These are phyloP conservation scores for Adelosebastes latens DNA, from an alignment of 2,797 vertebrate genomes.

Conservation along the genomic window DNA sequence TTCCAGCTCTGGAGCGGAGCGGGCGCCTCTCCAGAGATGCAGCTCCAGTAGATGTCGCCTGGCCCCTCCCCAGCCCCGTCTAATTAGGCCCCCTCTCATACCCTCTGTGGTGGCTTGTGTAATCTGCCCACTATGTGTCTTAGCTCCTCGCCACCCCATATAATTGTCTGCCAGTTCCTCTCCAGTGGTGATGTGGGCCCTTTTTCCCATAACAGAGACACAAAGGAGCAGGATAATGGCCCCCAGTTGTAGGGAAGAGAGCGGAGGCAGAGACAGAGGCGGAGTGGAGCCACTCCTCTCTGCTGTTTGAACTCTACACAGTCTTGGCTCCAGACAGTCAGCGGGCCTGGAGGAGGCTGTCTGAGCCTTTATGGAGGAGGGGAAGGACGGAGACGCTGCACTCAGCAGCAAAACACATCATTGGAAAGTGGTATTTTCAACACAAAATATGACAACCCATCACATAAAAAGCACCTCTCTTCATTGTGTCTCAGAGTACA, in stretches of 20 bases:
- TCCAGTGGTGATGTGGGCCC: conserved; percentile 80
- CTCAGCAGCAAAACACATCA: conserved; percentile 39
- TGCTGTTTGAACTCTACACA: conserved; percentile 81
- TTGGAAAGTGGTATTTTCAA: conserved; percentile 37
- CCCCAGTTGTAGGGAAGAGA: conserved; percentile 78
- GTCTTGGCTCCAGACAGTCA: conserved; percentile 79
- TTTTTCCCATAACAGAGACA: conserved; percentile 82
- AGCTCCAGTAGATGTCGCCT: conserved; percentile 79
- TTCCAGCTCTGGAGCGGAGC: conserved; percentile 82
- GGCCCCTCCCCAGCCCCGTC: conserved; percentile 83
- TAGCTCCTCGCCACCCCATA: conserved; percentile 88
- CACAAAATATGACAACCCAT: conserved; percentile 14
- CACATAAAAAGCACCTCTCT: neutral
- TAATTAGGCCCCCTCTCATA: conserved; percentile 90
- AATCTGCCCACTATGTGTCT: conserved; percentile 91
- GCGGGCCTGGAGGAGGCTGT: conserved; percentile 71
- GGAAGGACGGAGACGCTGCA: conserved; percentile 46
- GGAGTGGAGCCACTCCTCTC: conserved; percentile 80
- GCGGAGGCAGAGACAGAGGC: conserved; percentile 69
- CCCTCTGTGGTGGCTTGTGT: conserved; percentile 91
- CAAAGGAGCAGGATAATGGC: conserved; percentile 82
- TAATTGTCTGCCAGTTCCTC: conserved; percentile 86
- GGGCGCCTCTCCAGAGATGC: conserved; percentile 85
- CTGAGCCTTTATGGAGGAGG: conserved; percentile 62
- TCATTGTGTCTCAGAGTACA: neutral